Base-by-base conservation (phyloP, 2,797 vertebrate species). In the Nasua narica region DNA sequence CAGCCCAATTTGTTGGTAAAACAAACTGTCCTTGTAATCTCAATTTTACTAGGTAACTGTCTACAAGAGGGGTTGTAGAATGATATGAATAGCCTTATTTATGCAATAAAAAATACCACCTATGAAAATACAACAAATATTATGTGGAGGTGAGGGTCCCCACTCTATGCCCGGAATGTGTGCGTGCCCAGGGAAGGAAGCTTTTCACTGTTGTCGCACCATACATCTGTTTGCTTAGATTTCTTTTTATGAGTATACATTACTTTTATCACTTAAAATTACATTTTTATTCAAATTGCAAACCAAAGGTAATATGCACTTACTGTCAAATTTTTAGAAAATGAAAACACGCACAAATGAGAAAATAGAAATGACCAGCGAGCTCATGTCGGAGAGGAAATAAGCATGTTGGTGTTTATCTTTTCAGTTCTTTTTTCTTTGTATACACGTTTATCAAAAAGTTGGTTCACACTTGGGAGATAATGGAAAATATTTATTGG, bases 281-380 rank as follows among this genome's bases (percentile, higher is more conserved):
- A 9, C 54, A 19, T 5, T 50, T 93, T 93, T 86, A 60, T 87
- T 67, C 54, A 84, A 78, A 89, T 83, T 91, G 43, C 15, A 90
- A 50, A 50, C 12, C 79, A 37, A 65, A 52, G 16, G 13, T 70
- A 54, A 46, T 27, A 35, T 3, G 43, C n/a, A 81, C 13, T 93
- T 43, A 78, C 9, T 46, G 54, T 15, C 67, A 43, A 94, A 78
- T 76, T 78, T 90, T 93, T 93, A 74, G 81, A 81, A 65, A 85
- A 77, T 37, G 35, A 69, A 90, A 91, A 93, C 67, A 72, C 70
- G 52, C 60, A 76, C 94, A 84, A 95, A 67, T 77, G 52, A 81
- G 62, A 77, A 81, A 93, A 85, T 46, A 50, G 81, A 82, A 86
- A 40, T 78, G 83, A 70, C 40, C 35, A 40, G 5, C 69, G 74